Percentiles rank a stretch among this genome's conserved stretches.
These are phyloP conservation scores for Tachysurus vachellii DNA, from an alignment of 2,113 vertebrate species.

Conservation along the genomic window DNA sequence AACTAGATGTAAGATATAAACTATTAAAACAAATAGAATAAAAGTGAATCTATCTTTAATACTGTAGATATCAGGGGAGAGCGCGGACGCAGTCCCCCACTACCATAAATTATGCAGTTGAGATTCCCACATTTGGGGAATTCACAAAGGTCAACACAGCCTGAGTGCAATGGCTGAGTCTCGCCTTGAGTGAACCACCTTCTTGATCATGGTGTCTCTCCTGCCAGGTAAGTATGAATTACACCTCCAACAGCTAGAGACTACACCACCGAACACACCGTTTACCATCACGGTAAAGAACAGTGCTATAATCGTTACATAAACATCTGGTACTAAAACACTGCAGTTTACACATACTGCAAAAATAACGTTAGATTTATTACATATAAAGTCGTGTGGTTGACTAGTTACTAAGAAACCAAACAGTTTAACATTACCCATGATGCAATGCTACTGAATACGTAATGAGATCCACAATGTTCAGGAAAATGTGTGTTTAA, in stretches of 20 bases:
- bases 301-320: neutral
- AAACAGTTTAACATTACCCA: neutral
- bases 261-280: neutral
- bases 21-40: too few relatives aligned
- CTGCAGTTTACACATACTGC: neutral
- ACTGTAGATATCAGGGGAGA: too few relatives aligned
- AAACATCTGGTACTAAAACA: neutral
- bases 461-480: neutral
- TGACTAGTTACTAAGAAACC: neutral
- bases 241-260: rapidly evolving
- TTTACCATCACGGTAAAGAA: neutral
- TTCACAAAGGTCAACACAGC: too few relatives aligned
- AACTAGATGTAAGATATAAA: too few relatives aligned
- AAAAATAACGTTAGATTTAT: neutral
- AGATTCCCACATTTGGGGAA: too few relatives aligned
- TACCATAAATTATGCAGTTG: too few relatives aligned
- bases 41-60: too few relatives aligned
- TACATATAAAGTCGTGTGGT: neutral
- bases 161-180: too few relatives aligned
- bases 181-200: neutral
- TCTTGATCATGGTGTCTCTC: conserved; percentile 4
- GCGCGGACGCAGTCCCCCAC: too few relatives aligned
- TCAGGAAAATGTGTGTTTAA: neutral
- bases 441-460: neutral
- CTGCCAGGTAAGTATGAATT: conserved; percentile 1